Evolutionary conservation across 2,797 vertebrate species (phyloP).

Genomic region (Pseudotriccus pelzelni): DNA sequence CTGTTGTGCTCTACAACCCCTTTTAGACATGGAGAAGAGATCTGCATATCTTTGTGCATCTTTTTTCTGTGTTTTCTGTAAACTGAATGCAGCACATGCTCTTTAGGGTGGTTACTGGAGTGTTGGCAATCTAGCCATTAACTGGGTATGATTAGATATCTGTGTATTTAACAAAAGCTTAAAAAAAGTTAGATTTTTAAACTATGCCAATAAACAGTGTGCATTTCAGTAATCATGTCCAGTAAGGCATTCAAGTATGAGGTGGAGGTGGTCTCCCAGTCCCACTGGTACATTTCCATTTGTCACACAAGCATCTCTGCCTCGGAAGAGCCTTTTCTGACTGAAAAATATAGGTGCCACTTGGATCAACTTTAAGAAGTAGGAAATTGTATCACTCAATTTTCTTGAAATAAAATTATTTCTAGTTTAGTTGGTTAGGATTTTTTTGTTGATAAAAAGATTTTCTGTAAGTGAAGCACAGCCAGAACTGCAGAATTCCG

Average conservation of each 20-base stretch:
- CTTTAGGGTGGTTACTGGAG: not conserved
- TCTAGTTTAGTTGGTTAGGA: not conserved
- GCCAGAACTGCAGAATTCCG: not conserved
- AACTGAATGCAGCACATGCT: not conserved
- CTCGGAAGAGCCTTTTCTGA: not conserved
- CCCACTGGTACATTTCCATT: not conserved
- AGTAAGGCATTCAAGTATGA: not conserved
- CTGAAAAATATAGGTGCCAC: not conserved
- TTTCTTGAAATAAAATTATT: not conserved
- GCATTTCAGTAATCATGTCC: not conserved
- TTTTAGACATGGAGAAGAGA: not conserved
- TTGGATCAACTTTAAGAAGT: constrained; percentile 20
- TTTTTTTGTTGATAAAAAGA: not conserved
- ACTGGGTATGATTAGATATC: not conserved
- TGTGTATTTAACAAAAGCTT: not conserved
- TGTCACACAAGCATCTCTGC: not conserved
- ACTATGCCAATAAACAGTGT: not conserved
- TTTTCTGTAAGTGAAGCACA: not conserved
- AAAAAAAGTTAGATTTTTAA: not conserved
- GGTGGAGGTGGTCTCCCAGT: not conserved
- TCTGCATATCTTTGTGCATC: not conserved
- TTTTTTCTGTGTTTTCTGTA: not conserved
- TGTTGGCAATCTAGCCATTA: not conserved
- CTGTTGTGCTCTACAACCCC: not conserved
- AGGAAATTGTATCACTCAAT: not conserved